Conservation (phyloP, 2,113 vertebrate genomes). For the Egretta garzetta region DNA sequence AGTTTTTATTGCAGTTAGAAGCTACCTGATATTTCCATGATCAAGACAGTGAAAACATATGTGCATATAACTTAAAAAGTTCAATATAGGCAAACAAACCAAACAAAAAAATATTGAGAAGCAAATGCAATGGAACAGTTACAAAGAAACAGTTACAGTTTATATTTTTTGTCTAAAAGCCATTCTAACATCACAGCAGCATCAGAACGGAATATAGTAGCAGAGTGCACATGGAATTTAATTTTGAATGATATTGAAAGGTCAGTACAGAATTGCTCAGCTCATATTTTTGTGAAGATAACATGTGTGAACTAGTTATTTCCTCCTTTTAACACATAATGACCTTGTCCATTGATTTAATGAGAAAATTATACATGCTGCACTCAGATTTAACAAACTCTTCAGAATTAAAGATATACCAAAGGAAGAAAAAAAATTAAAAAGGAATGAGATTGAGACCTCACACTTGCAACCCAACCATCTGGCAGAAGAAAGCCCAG, state of each 20-base stretch:
- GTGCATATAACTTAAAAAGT: neutral
- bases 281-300: conserved; percentile 58
- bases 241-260: conserved; percentile 70
- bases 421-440: neutral
- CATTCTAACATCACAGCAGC: neutral
- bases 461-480: conserved; percentile 12
- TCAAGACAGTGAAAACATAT: neutral
- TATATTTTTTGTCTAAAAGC: neutral
- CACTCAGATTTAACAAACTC: conserved; percentile 67
- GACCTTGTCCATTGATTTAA: conserved; percentile 75
- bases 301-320: conserved; percentile 62
- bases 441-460: neutral
- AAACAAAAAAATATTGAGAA: neutral
- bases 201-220: neutral
- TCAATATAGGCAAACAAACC: neutral
- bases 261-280: conserved; percentile 55
- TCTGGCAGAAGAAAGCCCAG: conserved; percentile 23
- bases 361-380: conserved; percentile 74
- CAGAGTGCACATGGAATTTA: conserved; percentile 33
- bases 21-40: neutral
- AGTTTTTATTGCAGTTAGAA: neutral
- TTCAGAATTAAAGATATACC: conserved; percentile 46
- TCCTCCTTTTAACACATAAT: conserved; percentile 63
- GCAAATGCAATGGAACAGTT: neutral
- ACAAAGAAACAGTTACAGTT: neutral